Base-by-base conservation (phyloP, 2,888 invertebrate species). In the Megastigmus dorsalis region DNA sequence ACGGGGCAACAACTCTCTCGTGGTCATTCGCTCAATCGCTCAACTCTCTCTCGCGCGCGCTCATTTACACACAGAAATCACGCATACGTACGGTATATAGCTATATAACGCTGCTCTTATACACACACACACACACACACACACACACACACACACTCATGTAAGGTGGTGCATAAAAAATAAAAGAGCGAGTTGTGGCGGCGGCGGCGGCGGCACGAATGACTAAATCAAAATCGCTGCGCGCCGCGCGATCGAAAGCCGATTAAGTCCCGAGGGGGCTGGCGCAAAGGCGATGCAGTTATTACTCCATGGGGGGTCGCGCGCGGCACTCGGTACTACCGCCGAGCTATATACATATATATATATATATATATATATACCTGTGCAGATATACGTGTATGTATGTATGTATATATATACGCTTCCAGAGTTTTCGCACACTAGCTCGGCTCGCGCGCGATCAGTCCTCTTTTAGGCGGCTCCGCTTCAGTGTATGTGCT, bases 201-300 rank as follows among this genome's bases (percentile, higher is more conserved):
- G 45, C 10, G 33, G 3, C 23, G n/a, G 30, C 9, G 38, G 18
- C 52, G 15, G 62, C 74, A 74, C 74, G 76, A 78, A 80, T 79
- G 78, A 72, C 80, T 80, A 80, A 80, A 80, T 79, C 78, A 79
- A 74, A 79, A 74, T 71, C 41, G n/a, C n/a, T n/a, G n/a, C 55
- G 74, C 74, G 66, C 55, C 74, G 67, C 67, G 28, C 67, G 78
- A 80, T 80, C 77, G 79, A 78, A 75, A 74, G 77, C 69, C 78
- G 79, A 79, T 79, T 80, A 79, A 74, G 52, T n/a, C n/a, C n/a
- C n/a, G n/a, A n/a, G n/a, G n/a, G n/a, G n/a, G n/a, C 62, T 26
- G 38, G 69, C 59, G 75, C 45, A 50, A 63, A 59, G 41, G 38
- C 48, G 59, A 76, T 74, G 71, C 73, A 75, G 75, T 78, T 74